These are phyloP conservation scores for Euzophera pinguis DNA, from an alignment of 2,888 invertebrate species.

Conservation along the genomic window DNA sequence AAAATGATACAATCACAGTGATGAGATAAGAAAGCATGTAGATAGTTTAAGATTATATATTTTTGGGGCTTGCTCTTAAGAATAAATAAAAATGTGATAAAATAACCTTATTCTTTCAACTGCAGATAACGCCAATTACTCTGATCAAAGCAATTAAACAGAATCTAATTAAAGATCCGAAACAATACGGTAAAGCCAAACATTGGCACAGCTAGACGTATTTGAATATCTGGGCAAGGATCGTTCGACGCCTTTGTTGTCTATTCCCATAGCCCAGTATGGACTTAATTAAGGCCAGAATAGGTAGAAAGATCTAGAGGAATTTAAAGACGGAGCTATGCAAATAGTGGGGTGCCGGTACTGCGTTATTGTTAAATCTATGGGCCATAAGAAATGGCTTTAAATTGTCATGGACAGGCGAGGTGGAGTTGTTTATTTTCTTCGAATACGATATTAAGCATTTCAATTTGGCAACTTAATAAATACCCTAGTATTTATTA, in stretches of 20 bases:
- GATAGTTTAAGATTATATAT: too few species aligned
- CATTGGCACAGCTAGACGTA: conserved; percentile 68
- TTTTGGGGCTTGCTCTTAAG: too few species aligned
- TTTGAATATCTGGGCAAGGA: conserved; percentile 77
- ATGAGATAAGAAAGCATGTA: too few species aligned
- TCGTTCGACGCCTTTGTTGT: conserved; percentile 70
- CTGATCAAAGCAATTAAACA: not conserved
- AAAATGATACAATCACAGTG: too few species aligned
- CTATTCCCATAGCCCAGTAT: conserved; percentile 69
- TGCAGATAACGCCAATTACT: not conserved
- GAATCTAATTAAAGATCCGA: conserved; percentile 10
- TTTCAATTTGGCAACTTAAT: not conserved
- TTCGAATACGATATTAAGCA: not conserved
- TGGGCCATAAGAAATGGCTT: conserved; percentile 18
- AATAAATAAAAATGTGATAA: too few species aligned
- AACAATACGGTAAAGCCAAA: conserved; percentile 20
- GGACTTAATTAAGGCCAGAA: conserved; percentile 76
- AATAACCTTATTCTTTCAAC: too few species aligned
- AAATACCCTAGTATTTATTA: too few species aligned
- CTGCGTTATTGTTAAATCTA: conserved; percentile 25
- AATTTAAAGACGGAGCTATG: conserved; percentile 57
- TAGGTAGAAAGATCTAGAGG: conserved; percentile 69
- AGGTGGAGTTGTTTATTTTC: not conserved
- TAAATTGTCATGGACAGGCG: conserved; percentile 13
- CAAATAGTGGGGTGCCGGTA: conserved; percentile 38